Evolutionary conservation across 2,888 invertebrate species (phyloP), one percentile per base, ranked within the genome.

Genomic region (Ectemnius lituratus): DNA sequence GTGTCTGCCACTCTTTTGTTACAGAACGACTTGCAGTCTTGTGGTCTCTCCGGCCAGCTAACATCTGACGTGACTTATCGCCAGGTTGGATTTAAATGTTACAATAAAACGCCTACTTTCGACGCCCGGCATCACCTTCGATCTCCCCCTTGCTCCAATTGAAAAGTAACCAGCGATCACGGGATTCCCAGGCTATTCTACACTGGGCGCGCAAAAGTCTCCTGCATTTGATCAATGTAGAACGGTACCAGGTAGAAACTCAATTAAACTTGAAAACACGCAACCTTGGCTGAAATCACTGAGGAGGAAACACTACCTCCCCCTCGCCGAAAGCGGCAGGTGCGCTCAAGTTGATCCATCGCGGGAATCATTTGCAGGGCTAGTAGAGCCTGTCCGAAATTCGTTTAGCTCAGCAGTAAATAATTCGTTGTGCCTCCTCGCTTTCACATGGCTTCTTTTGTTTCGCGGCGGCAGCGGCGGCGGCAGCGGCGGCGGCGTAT

Each of bases 101-200:
- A 73, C 78, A 78, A 75, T 78, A 70, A 61, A 67, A 70, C 75
- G 73, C 75, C 76, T 66, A 81, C 78, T 73, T 78, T 73, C 70
- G 62, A 27, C 66, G 49, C 62, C 57, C 46, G 47, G 52, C 23
- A 62, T 4, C 18, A 62, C 20, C 18, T 18, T 13, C 45, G 20
- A 62, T 47, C 37, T 8, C 4, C 62, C 23, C 13, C 18, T 8
- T n/a, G 47, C 47, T 0, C 20, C 16, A 49, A 37, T 45, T 11
- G 45, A 23, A 49, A 20, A 62, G 46, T 49, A 45, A 45, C 62
- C 46, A 4, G 52, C 52, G 52, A 52, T 52, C 37, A 6, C 37
- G 11, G 37, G 37, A 37, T 37, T 37, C 37, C 37, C 37, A 6
- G 37, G 37, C 11, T 37, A 6, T 37, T 37, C 11, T 11, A 13